These are phyloP conservation scores for Protophormia terraenovae DNA, from an alignment of 2,888 invertebrate genomes.

Conservation along the genomic window DNA sequence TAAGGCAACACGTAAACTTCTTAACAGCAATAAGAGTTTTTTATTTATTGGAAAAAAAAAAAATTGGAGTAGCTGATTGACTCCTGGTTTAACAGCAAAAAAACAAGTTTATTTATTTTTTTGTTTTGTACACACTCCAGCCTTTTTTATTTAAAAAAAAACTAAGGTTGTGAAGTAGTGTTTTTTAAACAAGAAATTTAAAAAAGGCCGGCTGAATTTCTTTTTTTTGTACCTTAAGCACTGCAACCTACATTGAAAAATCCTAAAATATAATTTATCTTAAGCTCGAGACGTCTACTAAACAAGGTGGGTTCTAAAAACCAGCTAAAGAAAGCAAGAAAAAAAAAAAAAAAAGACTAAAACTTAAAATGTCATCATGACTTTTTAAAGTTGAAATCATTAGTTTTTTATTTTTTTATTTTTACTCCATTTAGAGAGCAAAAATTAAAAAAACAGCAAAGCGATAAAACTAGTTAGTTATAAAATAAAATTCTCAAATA, in stretches of 20 bases:
- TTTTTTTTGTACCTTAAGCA: constrained; percentile 3
- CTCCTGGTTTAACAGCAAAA: background rate
- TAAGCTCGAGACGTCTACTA: constrained; percentile 46
- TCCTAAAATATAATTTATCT: constrained; percentile 23
- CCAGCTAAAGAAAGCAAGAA: background rate
- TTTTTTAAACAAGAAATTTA: constrained; percentile 3
- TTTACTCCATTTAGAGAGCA: background rate
- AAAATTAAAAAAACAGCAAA: background rate
- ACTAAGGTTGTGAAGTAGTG: constrained; percentile 63
- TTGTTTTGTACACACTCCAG: constrained; percentile 54
- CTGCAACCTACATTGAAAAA: constrained; percentile 50
- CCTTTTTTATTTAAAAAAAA: constrained; percentile 33
- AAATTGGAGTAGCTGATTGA: background rate
- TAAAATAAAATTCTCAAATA: constrained; percentile 9
- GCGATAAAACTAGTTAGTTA: constrained; percentile 31
- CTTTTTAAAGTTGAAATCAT: background rate
- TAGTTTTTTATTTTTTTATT: background rate
- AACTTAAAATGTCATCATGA: background rate
- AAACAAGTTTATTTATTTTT: constrained; percentile 22
- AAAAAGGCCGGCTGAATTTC: constrained; percentile 2
- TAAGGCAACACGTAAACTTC: background rate
- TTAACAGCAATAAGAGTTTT: background rate
- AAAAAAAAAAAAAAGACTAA: no score
- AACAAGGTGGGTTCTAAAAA: constrained; percentile 58
- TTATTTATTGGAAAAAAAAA: no score